Evolutionary conservation across 2,797 vertebrate species (phyloP).

Genomic region (Galago senegalensis): DNA sequence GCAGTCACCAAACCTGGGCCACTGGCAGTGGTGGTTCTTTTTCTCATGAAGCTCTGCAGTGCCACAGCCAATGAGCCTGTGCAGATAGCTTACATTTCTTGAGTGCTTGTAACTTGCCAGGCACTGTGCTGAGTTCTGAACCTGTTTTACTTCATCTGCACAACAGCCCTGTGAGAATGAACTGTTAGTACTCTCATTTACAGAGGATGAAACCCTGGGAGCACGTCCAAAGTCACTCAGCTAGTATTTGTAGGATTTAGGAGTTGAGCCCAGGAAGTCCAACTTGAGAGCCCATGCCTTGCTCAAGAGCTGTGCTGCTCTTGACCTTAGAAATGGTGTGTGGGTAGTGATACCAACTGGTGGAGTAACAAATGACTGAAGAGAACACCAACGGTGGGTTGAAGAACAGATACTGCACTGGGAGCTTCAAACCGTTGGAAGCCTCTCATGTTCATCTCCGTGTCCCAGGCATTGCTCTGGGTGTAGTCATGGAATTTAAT

Average conservation of each 20-base stretch:
- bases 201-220: background rate
- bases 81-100: background rate
- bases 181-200: background rate
- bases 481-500: background rate
- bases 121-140: rapidly evolving
- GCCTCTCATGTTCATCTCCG: background rate
- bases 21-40: background rate
- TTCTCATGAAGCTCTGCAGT: background rate
- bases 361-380: background rate
- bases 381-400: background rate
- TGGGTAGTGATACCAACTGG: background rate
- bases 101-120: background rate
- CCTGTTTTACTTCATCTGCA: background rate
- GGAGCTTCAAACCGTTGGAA: background rate
- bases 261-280: background rate
- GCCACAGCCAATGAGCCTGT: background rate
- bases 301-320: background rate
- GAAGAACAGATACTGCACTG: background rate
- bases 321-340: background rate
- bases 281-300: background rate
- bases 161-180: background rate
- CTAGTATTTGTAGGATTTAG: background rate
- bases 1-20: background rate
- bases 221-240: background rate
- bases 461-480: background rate